Base-by-base conservation (phyloP, 2,113 vertebrate species). In the Azemiops feae region DNA sequence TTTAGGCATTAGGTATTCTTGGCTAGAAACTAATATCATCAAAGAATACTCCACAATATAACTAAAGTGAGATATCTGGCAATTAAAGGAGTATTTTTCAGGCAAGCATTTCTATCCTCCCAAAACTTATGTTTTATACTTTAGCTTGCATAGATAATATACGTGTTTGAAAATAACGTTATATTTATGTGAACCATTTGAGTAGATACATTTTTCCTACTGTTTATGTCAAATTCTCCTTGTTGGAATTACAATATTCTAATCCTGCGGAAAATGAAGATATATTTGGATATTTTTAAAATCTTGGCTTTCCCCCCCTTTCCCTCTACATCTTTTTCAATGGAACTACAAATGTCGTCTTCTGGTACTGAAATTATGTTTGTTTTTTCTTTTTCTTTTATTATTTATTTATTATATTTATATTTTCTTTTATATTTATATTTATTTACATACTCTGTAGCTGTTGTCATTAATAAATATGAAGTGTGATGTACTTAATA, bases 161-260 rank as follows among this genome's bases (percentile, higher is more conserved):
- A 90, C 94, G 85, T 87, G 43, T 9, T 87, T 69, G 93, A 97
- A 97, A 93, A 97, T 95, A 97, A 92, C 90, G 85, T 95, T 91
- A 34, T 25, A 0, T 87, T 14, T 85, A 95, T 94, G 16, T 91
- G 90, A 94, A 93, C 47, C 7, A 2, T 81, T 52, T 58, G 91
- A 85, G 91, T 91, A 39, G 18, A 64, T 39, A 43, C 92, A 94
- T 30, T 94, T 94, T 87, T 95, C 86, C 22, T 30, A 0, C 85
- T 94, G 94, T 95, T 95, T 53, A 92, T 89, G 87, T 92, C 86
- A 90, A 8, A 85, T 93, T 94, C 91, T 85, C 81, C 91, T 91
- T 92, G 1, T 47, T 2, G 0, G 30, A 91, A 64, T 94, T 89
- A 93, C 95, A 91, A 92, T 92, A 18, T 92, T 91, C 45, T 45